phyloP scores from a whole-genome alignment of 2,797 vertebrate genomes.

The Sebastes cheni region DNA sequence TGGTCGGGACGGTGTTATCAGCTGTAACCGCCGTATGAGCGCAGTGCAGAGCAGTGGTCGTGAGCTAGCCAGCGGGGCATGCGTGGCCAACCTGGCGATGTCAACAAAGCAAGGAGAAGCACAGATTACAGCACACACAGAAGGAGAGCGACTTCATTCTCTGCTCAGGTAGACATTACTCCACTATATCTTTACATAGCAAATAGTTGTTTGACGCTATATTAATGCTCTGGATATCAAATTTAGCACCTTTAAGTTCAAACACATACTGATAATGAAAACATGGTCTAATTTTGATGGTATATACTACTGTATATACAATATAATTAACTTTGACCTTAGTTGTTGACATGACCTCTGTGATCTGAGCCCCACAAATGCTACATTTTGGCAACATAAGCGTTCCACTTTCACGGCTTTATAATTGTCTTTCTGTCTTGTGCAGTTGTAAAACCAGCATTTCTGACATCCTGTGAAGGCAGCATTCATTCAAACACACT shows the following conservation, averaged over 20 bases:
- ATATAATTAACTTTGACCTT: not conserved
- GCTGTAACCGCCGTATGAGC: too few relatives aligned
- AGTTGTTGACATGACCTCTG: not conserved
- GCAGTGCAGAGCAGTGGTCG: too few relatives aligned
- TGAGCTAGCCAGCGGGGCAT: too few relatives aligned
- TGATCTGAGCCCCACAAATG: not conserved
- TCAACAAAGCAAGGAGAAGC: too few relatives aligned
- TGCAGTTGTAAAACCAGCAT: not conserved
- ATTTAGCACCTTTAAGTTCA: not conserved
- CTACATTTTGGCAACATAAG: not conserved
- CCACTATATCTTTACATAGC: too few relatives aligned
- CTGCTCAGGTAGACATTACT: too few relatives aligned
- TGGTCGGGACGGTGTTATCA: too few relatives aligned
- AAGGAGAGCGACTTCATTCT: too few relatives aligned
- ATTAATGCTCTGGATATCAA: too few relatives aligned
- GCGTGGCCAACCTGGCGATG: too few relatives aligned
- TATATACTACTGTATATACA: not conserved
- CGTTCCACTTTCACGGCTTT: not conserved
- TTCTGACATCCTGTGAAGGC: not conserved
- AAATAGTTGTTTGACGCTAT: too few relatives aligned
- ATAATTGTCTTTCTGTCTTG: not conserved
- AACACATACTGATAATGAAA: not conserved
- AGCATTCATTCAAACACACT: slow-evolving; percentile 17
- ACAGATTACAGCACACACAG: too few relatives aligned
- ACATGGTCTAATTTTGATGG: not conserved